Evolutionary conservation across 2,888 invertebrate genomes (phyloP), one percentile per base, ranked within the genome.

Genomic region (Synanthedon formicaeformis): DNA sequence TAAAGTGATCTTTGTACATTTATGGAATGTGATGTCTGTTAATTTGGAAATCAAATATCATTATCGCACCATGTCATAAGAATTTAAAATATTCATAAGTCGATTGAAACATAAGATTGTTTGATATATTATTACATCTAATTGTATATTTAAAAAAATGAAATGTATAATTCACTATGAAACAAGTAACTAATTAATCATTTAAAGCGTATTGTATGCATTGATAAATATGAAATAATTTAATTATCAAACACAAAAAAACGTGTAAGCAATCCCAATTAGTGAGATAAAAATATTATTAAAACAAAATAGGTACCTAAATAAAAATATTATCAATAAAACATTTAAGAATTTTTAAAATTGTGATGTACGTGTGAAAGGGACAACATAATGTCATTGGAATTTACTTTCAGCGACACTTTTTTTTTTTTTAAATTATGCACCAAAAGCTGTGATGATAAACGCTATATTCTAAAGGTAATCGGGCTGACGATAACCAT

Each of bases 21-120:
- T 61, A 77, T 84, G 85, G 85, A 85, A 85, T 85, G 85, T 84
- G 82, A 81, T 79, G 76, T 73, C 65, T 60, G 67, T 69, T 66
- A 56, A 71, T 74, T 71, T 66, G 60, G 67, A 69, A 66, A 65
- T 65, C 8, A 63, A 57, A 64, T 71, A 67, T 59, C 57, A 65
- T 56, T 64, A 61, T 66, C 66, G 77, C 79, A 82, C 73, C 75
- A 64, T 75, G 72, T 75, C 76, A 65, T 66, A 64, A 66, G 61
- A 63, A 50, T 50, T 50, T 50, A 50, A 34, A 34, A 13, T 50
- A 50, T 16, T 40, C 40, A 50, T 40, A 50, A 50, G 13, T 34
- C 40, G 40, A 50, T 50, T 34, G 14, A 40, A 50, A 50, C 27
- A 50, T 34, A 50, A 50, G 23, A n/a, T 5, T 34, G 27, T 12